A percentile compares a stretch with the other conserved stretches of the same genome.
Conservation (phyloP, 2,113 vertebrate genomes). For the Buteo buteo region DNA sequence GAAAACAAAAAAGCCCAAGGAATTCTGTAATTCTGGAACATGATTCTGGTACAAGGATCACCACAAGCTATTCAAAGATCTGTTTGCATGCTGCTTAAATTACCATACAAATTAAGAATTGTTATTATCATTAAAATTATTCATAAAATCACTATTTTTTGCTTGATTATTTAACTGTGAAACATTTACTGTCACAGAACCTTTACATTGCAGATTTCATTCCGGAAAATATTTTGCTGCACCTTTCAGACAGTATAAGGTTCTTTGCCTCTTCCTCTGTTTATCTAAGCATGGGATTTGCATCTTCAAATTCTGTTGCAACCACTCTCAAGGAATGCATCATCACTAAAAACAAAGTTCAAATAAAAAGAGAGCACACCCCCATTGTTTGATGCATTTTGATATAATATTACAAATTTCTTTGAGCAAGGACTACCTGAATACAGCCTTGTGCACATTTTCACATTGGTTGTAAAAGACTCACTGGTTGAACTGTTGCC, state of each 20-base stretch:
- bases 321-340: not conserved
- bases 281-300: not conserved
- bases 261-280: not conserved
- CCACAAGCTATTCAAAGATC: not conserved
- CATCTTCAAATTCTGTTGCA: not conserved
- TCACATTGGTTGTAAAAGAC: not conserved
- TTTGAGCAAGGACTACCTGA: not conserved
- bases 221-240: not conserved
- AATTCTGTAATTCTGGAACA: not conserved
- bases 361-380: not conserved
- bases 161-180: not conserved
- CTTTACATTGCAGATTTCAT: not conserved
- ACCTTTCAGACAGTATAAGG: not conserved
- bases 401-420: not conserved
- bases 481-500: not conserved
- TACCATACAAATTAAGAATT: not conserved
- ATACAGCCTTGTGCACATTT: not conserved
- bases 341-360: not conserved
- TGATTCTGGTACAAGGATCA: not conserved
- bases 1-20: not conserved
- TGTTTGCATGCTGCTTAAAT: not conserved
- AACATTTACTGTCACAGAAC: not conserved
- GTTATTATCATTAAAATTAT: not conserved
- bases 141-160: not conserved
- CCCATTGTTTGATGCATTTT: not conserved